Evolutionary conservation across 2,888 invertebrate genomes (phyloP).

Genomic region (Diarsia mendica): DNA sequence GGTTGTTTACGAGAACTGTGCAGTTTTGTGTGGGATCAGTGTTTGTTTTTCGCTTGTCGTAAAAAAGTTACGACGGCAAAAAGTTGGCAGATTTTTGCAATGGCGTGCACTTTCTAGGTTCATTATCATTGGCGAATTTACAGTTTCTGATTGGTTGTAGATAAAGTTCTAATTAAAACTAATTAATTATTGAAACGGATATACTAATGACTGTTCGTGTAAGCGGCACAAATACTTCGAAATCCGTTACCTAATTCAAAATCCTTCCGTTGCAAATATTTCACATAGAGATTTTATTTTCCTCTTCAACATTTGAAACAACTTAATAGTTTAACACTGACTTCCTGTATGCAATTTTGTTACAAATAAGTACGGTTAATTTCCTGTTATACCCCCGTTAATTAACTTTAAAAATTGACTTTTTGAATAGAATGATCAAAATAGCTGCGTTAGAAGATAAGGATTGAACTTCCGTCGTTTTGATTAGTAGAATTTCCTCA

Average conservation of each 20-base stretch:
- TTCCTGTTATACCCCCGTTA: conserved; percentile 13
- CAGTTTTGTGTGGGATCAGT: conserved; percentile 20
- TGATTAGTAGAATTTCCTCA: background rate
- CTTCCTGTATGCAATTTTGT: background rate
- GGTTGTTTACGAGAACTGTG: conserved; percentile 31
- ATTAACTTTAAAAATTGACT: background rate
- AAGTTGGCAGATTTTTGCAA: conserved; percentile 11
- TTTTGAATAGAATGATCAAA: background rate
- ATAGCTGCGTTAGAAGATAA: background rate
- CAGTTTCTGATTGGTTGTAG: background rate
- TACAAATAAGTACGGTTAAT: background rate
- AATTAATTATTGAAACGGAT: conserved; percentile 24
- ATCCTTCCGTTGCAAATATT: conserved; percentile 7
- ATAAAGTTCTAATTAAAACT: background rate
- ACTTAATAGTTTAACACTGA: background rate
- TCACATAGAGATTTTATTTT: conserved; percentile 6
- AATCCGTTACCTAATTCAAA: background rate
- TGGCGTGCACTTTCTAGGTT: background rate
- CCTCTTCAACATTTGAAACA: conserved; percentile 9
- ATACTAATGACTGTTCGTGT: conserved; percentile 26
- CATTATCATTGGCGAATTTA: conserved; percentile 8
- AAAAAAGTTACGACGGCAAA: background rate
- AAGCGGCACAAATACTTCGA: background rate
- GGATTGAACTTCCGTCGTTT: background rate
- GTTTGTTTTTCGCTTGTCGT: conserved; percentile 18